Conservation (phyloP, 1,140 invertebrate species). For the Bombus sibiricus region DNA sequence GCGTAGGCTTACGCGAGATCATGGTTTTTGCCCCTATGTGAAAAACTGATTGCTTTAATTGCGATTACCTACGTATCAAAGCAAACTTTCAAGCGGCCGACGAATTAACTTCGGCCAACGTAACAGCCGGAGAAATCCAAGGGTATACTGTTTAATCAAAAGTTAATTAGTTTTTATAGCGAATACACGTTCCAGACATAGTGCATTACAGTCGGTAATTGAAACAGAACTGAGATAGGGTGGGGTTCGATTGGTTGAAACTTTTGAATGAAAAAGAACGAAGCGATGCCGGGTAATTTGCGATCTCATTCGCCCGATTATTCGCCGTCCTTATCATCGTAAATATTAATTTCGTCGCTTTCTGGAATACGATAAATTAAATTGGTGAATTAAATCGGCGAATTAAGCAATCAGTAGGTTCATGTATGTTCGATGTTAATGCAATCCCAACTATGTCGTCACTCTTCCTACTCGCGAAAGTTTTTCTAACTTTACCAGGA, state of each 20-base stretch:
- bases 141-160: background rate
- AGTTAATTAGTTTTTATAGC: conserved; percentile 20
- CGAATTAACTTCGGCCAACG: background rate
- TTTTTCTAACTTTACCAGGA: too few species aligned
- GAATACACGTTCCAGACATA: too few species aligned
- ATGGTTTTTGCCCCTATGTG: background rate
- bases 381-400: too few species aligned
- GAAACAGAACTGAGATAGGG: background rate
- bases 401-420: too few species aligned
- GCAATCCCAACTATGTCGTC: too few species aligned
- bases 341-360: background rate
- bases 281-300: background rate
- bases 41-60: background rate
- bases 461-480: too few species aligned
- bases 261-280: background rate
- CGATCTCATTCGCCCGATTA: too few species aligned
- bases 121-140: background rate
- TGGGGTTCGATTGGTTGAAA: background rate
- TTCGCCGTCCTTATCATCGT: background rate
- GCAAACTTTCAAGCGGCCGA: background rate
- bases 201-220: background rate
- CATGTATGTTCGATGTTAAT: too few species aligned
- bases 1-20: background rate
- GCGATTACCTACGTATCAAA: background rate
- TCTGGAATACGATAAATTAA: background rate